Evolutionary conservation across 2,797 vertebrate species (phyloP).

Genomic region (Capromys pilorides): DNA sequence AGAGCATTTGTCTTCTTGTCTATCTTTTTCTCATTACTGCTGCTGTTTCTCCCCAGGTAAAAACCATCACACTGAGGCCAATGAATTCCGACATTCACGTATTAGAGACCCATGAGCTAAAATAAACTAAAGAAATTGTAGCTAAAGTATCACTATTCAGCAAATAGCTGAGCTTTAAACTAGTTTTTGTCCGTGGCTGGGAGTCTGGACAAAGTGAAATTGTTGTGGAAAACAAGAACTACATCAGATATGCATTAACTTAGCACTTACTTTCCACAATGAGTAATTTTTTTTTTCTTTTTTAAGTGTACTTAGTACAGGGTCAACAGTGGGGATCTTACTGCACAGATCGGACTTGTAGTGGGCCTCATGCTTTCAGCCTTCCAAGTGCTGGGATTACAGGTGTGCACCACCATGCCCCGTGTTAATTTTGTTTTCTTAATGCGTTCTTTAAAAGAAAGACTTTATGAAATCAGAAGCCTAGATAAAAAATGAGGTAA

Average conservation of each 20-base stretch:
- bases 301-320: too few relatives aligned
- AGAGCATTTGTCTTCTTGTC: too few relatives aligned
- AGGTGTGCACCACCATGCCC: too few relatives aligned
- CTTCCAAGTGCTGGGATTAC: too few relatives aligned
- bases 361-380: too few relatives aligned
- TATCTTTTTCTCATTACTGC: too few relatives aligned
- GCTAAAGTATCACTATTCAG: not conserved
- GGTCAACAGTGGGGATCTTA: too few relatives aligned
- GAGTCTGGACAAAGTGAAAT: not conserved
- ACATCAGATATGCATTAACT: not conserved
- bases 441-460: not conserved
- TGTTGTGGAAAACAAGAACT: not conserved
- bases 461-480: not conserved
- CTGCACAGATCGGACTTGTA: too few relatives aligned
- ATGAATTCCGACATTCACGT: not conserved
- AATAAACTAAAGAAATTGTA: constrained; percentile 5
- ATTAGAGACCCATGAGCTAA: not conserved
- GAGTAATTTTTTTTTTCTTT: not conserved
- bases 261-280: not conserved
- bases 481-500: not conserved
- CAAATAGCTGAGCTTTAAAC: not conserved
- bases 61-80: too few relatives aligned
- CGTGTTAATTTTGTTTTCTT: not conserved
- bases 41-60: too few relatives aligned
- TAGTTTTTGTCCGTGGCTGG: not conserved